Base-by-base conservation (phyloP, 2,888 invertebrate species). In the Thalpophila matura region DNA sequence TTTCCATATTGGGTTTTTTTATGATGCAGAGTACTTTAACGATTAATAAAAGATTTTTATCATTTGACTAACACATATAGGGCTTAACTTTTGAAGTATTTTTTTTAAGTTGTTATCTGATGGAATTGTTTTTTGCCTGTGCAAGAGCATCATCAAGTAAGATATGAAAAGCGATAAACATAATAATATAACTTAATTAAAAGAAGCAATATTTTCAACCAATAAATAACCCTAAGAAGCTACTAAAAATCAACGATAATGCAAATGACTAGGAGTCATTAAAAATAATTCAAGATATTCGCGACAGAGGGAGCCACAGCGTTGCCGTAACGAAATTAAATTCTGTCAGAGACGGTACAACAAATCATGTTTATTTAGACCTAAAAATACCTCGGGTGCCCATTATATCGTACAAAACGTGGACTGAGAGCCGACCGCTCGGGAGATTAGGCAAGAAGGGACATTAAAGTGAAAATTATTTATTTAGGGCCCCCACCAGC, bases 281-380 rank as follows among this genome's bases (percentile, higher is more conserved):
- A 90, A 88, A 80, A 91, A 92, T 90, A 92, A 93, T 91, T 90
- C 89, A 89, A 92, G 92, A 93, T 79, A 79, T 93, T 91, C 88
- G 89, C 90, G 86, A 87, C 89, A 87, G 86, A 79, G 83, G 84
- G 82, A 80, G 81, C 86, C 88, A 86, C 86, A 86, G 74, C 82
- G 76, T 71, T 82, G 74, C 85, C 85, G 86, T 83, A 84, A 86
- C 90, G 88, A 93, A 94, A 94, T 94, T 94, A 94, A 94, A 94
- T 94, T 93, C 90, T 92, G 94, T 92, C 94, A 91, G 88, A 88
- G 87, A 86, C 87, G 90, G 89, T 87, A 92, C 91, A 92, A 95
- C 95, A 94, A 94, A 95, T 95, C 95, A 94, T 94, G 93, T 94
- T 95, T 94, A 94, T 95, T 94, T 94, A 94, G 91, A 94, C 91